Evolutionary conservation across 2,113 vertebrate genomes (phyloP).

Genomic region (Mugil cephalus): DNA sequence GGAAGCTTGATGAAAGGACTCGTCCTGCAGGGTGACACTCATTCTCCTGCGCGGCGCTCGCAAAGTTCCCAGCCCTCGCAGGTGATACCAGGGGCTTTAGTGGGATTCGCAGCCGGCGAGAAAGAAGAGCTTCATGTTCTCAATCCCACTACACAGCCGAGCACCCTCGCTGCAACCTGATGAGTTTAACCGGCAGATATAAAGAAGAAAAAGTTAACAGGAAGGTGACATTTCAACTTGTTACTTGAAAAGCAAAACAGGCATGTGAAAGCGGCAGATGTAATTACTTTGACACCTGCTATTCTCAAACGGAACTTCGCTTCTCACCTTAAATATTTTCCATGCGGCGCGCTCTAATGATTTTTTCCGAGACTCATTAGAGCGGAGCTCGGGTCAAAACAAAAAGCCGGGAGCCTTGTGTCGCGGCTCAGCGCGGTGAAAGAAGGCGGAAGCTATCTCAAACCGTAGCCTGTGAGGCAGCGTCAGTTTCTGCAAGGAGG

Average conservation of each 20-base stretch:
- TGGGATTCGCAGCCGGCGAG: conserved; percentile 60
- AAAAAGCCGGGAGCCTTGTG: conserved; percentile 45
- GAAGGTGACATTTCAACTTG: conserved; percentile 47
- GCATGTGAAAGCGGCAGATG: not conserved
- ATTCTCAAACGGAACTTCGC: conserved; percentile 42
- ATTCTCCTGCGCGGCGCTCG: conserved; percentile 49
- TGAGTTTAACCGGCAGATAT: conserved; percentile 48
- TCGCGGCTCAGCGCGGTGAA: conserved; percentile 45
- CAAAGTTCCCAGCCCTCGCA: conserved; percentile 63
- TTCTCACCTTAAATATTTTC: conserved; percentile 51
- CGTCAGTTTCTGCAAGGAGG: conserved; percentile 53
- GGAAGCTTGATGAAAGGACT: conserved; percentile 80
- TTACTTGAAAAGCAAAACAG: conserved; percentile 27
- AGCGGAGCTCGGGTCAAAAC: conserved; percentile 42
- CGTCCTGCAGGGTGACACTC: conserved; percentile 74
- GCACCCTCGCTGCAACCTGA: conserved; percentile 57
- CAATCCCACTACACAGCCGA: conserved; percentile 21
- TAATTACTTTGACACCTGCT: conserved; percentile 55
- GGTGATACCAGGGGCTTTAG: conserved; percentile 75
- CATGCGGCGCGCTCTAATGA: conserved; percentile 53
- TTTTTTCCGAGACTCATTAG: conserved; percentile 81
- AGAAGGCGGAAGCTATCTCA: conserved; percentile 52
- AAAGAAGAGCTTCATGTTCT: conserved; percentile 56
- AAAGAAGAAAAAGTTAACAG: conserved; percentile 52
- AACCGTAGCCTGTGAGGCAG: conserved; percentile 49